Percentiles rank a stretch among this genome's conserved stretches.
Conservation (phyloP, 2,113 vertebrate genomes). For the Carassius carassius region DNA sequence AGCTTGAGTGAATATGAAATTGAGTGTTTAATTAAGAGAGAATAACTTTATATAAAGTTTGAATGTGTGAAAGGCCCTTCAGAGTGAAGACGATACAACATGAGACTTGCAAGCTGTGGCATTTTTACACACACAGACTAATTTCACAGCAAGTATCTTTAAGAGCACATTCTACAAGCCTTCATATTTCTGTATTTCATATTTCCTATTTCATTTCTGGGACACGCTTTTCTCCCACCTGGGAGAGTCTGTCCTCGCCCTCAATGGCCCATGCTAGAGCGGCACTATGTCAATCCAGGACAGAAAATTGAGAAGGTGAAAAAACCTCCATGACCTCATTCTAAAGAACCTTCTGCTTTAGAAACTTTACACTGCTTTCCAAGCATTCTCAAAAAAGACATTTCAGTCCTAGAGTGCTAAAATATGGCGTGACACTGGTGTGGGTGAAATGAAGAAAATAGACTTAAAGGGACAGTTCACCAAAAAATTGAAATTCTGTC, state of each 20-base stretch:
- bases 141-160: not conserved
- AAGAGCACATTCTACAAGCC: slow-evolving; percentile 41
- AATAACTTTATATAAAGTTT: not conserved
- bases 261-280: slow-evolving; percentile 30
- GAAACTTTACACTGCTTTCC: slow-evolving; percentile 43
- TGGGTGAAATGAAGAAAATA: not conserved
- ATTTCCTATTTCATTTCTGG: too few species aligned
- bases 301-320: slow-evolving; percentile 31
- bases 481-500: not conserved
- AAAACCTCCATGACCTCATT: slow-evolving; percentile 46
- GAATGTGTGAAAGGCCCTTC: not conserved
- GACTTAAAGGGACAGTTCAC: not conserved
- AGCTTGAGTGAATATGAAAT: slow-evolving; percentile 4
- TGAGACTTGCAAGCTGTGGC: not conserved
- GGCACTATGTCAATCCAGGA: slow-evolving; percentile 52
- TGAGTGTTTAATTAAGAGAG: slow-evolving; percentile 12
- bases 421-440: slow-evolving; percentile 27
- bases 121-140: not conserved
- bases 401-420: not conserved
- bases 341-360: slow-evolving; percentile 41
- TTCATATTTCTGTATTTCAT: not conserved
- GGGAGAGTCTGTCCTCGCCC: slow-evolving; percentile 29
- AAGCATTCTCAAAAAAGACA: slow-evolving; percentile 38
- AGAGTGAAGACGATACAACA: not conserved
- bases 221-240: slow-evolving; percentile 46